Conservation (phyloP, 2,113 vertebrate species). For the Macquaria ambigua region DNA sequence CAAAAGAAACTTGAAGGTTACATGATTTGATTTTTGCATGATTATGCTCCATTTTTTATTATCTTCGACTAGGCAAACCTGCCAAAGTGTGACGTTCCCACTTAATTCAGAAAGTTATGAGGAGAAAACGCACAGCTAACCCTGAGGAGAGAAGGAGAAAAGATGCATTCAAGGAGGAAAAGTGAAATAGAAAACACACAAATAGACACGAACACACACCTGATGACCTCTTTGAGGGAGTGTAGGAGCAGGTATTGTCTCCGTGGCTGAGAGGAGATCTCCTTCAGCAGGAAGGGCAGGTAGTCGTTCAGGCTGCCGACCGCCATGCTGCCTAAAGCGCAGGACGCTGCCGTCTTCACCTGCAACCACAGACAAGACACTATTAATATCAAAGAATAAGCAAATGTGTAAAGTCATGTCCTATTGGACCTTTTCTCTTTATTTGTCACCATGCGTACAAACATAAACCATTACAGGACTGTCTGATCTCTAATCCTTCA, state of each 20-base stretch:
- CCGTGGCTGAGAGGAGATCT: constrained; percentile 89
- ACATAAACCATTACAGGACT: no score
- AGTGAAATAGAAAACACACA: neutral
- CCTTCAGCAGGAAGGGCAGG: constrained; percentile 92
- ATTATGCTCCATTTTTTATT: no score
- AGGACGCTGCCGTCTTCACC: constrained; percentile 92
- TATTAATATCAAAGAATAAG: neutral
- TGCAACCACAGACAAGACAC: neutral
- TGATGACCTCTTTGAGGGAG: constrained; percentile 93
- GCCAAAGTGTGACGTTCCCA: neutral
- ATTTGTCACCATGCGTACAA: no score
- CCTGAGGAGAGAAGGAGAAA: neutral
- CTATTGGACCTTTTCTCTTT: no score
- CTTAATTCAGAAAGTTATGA: neutral
- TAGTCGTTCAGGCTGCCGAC: constrained; percentile 90
- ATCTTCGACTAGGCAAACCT: no score
- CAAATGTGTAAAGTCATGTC: neutral
- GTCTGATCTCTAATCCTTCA: no score
- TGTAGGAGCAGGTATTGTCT: constrained; percentile 93
- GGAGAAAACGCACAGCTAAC: neutral
- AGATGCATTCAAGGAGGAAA: neutral
- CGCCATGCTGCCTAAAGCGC: constrained; percentile 89
- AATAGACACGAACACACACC: constrained; percentile 38
- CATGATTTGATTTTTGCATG: neutral
- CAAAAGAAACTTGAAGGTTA: neutral